Percentiles rank a stretch among this genome's conserved stretches.
These are phyloP conservation scores for Drosophila limbata DNA, from an alignment of 2,888 invertebrate genomes.

Conservation along the genomic window DNA sequence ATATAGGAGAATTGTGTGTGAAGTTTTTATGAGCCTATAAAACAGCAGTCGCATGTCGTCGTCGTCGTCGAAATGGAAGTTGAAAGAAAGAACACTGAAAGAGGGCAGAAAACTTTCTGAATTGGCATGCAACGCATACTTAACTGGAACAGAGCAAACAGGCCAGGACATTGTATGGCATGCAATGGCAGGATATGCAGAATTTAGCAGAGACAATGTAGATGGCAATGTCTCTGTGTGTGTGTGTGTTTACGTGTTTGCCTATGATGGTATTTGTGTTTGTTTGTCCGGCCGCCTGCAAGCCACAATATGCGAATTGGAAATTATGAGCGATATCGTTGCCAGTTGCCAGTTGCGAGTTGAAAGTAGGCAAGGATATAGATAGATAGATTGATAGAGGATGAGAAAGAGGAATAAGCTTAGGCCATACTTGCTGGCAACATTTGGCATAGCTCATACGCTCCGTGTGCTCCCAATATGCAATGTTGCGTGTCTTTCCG, in stretches of 20 bases:
- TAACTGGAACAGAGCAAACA: constrained; percentile 43
- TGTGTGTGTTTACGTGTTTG: constrained; percentile 28
- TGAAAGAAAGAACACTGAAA: constrained; percentile 3
- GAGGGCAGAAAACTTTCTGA: constrained; percentile 9
- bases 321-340: constrained; percentile 76
- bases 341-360: constrained; percentile 51
- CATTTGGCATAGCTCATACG: constrained; percentile 74
- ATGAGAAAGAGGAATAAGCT: background rate
- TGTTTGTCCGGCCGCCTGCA: constrained; percentile 41
- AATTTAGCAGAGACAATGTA: constrained; percentile 57
- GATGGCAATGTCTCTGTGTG: constrained; percentile 12
- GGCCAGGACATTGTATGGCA: constrained; percentile 41
- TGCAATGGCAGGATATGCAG: constrained; percentile 54
- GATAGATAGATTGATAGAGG: background rate
- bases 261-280: constrained; percentile 33
- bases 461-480: constrained; percentile 73
- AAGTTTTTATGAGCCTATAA: constrained; percentile 72
- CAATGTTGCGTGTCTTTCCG: constrained; percentile 77
- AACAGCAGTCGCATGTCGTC: constrained; percentile 10
- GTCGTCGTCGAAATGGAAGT: background rate
- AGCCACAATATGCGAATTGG: constrained; percentile 66
- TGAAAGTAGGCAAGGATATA: constrained; percentile 9
- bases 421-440: constrained; percentile 44
- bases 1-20: constrained; percentile 74
- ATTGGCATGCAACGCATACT: constrained; percentile 37